These are phyloP conservation scores for Hyppa rectilinea DNA, from an alignment of 2,888 invertebrate genomes.

Conservation along the genomic window DNA sequence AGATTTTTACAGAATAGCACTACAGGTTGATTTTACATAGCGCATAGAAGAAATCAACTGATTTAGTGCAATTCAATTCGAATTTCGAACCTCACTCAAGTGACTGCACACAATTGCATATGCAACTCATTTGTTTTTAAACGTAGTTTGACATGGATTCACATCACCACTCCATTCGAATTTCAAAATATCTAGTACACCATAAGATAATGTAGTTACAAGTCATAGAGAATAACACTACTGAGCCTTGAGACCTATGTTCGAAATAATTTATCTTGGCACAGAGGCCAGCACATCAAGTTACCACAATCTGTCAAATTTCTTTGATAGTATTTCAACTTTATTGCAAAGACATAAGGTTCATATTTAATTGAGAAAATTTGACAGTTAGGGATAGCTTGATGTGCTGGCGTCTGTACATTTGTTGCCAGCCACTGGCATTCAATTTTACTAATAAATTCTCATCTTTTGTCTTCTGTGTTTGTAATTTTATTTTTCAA, in stretches of 20 bases:
- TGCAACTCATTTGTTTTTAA: conserved; percentile 2
- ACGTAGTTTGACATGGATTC: neutral
- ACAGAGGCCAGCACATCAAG: no score
- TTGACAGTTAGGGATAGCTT: no score
- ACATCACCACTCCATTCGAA: neutral
- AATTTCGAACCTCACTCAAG: neutral
- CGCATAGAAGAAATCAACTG: neutral
- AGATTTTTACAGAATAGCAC: no score
- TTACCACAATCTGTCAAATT: no score
- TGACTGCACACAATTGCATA: neutral
- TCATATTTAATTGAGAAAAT: no score
- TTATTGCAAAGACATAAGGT: no score
- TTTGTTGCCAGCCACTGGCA: conserved; percentile 27
- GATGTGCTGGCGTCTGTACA: no score
- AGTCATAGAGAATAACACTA: neutral
- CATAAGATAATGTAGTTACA: neutral
- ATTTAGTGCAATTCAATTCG: neutral
- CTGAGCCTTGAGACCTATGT: neutral
- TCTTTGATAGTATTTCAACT: no score
- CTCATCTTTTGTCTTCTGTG: neutral
- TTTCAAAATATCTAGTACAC: neutral
- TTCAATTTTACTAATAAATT: conserved; percentile 45
- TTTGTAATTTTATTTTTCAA: neutral
- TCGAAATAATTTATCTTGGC: conserved; percentile 40
- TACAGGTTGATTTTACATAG: neutral